Evolutionary conservation across 1,140 invertebrate species (phyloP).

Genomic region (Tachypleus tridentatus): DNA sequence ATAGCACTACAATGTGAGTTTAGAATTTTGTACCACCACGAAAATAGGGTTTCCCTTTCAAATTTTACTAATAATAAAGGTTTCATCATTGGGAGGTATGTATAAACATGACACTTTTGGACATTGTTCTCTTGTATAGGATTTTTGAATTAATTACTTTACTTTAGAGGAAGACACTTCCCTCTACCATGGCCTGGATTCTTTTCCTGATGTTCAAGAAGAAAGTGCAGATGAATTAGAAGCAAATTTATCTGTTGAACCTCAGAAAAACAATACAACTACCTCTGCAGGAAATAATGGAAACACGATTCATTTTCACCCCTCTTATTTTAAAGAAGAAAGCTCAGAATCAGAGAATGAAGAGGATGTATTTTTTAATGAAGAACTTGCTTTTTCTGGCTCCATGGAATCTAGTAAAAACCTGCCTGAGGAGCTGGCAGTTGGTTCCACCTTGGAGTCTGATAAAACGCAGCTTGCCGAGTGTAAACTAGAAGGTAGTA

Average conservation of each 20-base stretch:
- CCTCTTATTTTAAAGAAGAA: conserved; percentile 2
- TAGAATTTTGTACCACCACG: too few relatives aligned
- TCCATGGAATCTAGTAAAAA: background rate
- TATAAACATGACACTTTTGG: too few relatives aligned
- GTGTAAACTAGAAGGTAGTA: background rate
- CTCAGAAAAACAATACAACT: background rate
- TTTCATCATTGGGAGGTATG: too few relatives aligned
- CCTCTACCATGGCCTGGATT: background rate
- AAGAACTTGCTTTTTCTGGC: background rate
- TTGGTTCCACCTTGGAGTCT: background rate
- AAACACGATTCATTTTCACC: background rate
- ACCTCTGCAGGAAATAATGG: background rate
- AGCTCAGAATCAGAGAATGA: background rate
- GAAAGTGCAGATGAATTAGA: background rate
- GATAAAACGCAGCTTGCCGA: background rate
- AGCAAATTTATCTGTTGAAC: too few relatives aligned
- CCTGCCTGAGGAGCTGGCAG: background rate
- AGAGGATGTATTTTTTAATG: conserved; percentile 1
- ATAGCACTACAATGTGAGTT: too few relatives aligned
- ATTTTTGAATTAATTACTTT: too few relatives aligned
- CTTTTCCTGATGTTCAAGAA: background rate
- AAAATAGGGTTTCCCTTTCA: too few relatives aligned
- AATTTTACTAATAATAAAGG: too few relatives aligned
- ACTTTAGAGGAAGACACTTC: background rate
- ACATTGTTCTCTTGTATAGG: too few relatives aligned